Percentiles rank a stretch among this genome's conserved stretches.
Evolutionary conservation across 2,888 invertebrate species (phyloP).

Genomic region (Nineta flava): DNA sequence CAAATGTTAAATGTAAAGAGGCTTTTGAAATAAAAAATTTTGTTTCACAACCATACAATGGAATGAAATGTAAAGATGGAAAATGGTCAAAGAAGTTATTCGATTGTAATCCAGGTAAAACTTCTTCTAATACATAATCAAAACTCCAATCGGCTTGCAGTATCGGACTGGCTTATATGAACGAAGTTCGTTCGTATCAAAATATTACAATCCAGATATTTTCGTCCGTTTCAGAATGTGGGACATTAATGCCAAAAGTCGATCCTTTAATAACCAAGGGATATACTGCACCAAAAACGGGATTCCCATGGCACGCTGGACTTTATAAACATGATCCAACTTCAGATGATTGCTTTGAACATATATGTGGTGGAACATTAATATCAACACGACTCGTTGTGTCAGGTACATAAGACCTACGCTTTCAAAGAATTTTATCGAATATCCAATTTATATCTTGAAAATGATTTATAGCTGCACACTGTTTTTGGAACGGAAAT

Average conservation of each 20-base stretch:
- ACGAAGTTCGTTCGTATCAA: too few species aligned
- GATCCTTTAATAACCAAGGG: neutral
- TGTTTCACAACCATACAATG: too few species aligned
- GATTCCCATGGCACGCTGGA: slow-evolving; percentile 4
- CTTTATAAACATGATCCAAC: neutral
- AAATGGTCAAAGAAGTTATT: too few species aligned
- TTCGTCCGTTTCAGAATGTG: slow-evolving; percentile 2
- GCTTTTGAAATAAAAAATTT: too few species aligned
- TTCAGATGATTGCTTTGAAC: neutral
- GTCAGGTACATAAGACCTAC: neutral
- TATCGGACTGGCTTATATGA: too few species aligned
- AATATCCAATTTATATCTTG: neutral
- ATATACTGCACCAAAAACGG: neutral
- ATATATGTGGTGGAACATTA: slow-evolving; percentile 3
- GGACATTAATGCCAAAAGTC: neutral
- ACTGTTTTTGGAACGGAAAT: slow-evolving; percentile 1
- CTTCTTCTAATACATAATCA: too few species aligned
- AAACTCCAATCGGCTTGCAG: too few species aligned
- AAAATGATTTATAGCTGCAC: slow-evolving; percentile 1
- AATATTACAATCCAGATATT: too few species aligned
- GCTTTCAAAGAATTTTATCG: neutral
- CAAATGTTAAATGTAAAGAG: too few species aligned
- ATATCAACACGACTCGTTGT: neutral
- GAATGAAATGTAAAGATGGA: too few species aligned
- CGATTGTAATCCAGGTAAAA: too few species aligned